Conservation (phyloP, 2,113 vertebrate genomes). For the Stigmatopora nigra region DNA sequence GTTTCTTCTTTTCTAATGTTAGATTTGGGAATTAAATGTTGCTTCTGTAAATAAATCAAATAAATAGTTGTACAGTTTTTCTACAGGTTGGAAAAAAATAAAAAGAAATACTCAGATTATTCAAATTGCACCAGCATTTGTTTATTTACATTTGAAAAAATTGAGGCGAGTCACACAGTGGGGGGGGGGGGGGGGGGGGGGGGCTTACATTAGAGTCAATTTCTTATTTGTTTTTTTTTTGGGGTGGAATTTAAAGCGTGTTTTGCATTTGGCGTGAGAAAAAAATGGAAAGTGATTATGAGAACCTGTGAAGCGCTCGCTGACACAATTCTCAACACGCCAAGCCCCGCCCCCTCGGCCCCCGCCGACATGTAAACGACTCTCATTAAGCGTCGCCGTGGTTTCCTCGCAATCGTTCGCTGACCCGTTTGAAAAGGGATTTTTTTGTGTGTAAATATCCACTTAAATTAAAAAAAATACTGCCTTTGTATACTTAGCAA, state of each 20-base stretch:
- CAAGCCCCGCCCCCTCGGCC: conserved; percentile 58
- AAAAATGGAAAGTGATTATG: conserved; percentile 64
- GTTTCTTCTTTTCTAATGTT: conserved; percentile 67
- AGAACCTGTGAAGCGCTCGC: conserved; percentile 69
- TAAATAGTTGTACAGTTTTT: conserved; percentile 59
- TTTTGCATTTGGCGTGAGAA: conserved; percentile 34
- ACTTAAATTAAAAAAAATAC: conserved; percentile 75
- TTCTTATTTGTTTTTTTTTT: conserved; percentile 26
- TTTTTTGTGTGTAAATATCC: conserved; percentile 62
- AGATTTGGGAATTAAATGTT: conserved; percentile 44
- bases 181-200: conserved; percentile 28
- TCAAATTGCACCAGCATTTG: conserved; percentile 53
- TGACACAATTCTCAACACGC: conserved; percentile 72
- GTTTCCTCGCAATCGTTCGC: conserved; percentile 58
- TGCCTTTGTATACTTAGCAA: conserved; percentile 98
- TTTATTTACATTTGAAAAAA: conserved; percentile 29
- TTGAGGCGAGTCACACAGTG: conserved; percentile 30
- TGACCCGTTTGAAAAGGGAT: conserved; percentile 59
- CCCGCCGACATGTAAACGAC: conserved; percentile 68
- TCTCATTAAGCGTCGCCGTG: conserved; percentile 61
- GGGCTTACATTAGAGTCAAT: conserved; percentile 33
- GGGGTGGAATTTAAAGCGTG: conserved; percentile 26
- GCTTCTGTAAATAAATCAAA: conserved; percentile 71
- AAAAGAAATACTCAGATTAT: background rate
- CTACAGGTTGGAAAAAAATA: conserved; percentile 30